Base-by-base conservation (phyloP, 23 tunicate genomes). In the Oikopleura albicans region DNA sequence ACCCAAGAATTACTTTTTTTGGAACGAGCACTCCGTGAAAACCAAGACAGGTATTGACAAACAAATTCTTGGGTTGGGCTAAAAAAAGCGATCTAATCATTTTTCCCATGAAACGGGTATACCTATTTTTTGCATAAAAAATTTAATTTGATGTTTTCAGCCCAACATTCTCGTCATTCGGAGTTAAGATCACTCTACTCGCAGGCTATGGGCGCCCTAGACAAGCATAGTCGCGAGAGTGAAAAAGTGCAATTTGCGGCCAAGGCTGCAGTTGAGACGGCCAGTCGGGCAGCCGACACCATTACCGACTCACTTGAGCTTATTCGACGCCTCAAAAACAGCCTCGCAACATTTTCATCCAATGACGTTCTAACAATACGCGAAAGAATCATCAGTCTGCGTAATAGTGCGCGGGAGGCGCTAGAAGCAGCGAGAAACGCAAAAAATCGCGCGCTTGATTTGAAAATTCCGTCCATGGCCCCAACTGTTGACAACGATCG, bases 171-270 rank as follows among this genome's bases (percentile, higher is more conserved):
- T 16, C 79, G 79, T 2, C 79, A 71, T 29, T 16, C 27, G 2
- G 79, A 71, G 31, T 29, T 71, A 71, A 34, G 79, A 71, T 71
- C 79, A 37, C 79, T 71, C 79, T 71, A 71, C 31, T 27, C 79
- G 28, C 79, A 71, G 31, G 79, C 79, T 2, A 71, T 71, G 79
- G 79, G 79, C 79, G 79, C 79, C 35, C 37, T 71, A 2, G 79
- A 71, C 79, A 71, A 71, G 79, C 79, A 71, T 29, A 34, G 37
- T 2, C 27, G 34, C 2, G 79, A 71, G 31, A 71, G 79, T 71
- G 79, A 71, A 29, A 71, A 71, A 29, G 37, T 71, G 4, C 79
- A 71, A 71, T 71, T 71, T 29, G 33, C 79, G 4, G 79, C 79
- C 28, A 71, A 27, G 2, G 79, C 79, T 12, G 79, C 79, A 2